Conservation (phyloP, 2,797 vertebrate species). For the Lagorchestes hirsutus region DNA sequence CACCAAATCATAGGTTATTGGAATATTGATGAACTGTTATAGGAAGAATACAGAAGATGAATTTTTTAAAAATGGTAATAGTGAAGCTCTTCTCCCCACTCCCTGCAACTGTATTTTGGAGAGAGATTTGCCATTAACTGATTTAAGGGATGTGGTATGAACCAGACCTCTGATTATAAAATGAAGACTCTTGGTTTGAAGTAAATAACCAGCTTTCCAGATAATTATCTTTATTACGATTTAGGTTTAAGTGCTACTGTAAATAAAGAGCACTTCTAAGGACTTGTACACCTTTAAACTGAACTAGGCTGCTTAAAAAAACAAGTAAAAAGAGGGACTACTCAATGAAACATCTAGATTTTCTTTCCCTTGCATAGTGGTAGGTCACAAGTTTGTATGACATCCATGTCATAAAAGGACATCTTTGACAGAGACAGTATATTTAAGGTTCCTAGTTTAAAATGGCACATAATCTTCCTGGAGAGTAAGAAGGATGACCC, state of each 20-base stretch:
- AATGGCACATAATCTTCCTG: constrained; percentile 35
- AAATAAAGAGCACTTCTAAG: constrained; percentile 37
- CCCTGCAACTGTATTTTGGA: constrained; percentile 4
- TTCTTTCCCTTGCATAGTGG: constrained; percentile 35
- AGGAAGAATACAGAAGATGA: neutral
- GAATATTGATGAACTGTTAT: neutral
- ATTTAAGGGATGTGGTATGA: constrained; percentile 15
- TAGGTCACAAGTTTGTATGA: constrained; percentile 47
- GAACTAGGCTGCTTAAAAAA: constrained; percentile 60
- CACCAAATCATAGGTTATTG: neutral
- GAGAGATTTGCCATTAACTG: constrained; percentile 55
- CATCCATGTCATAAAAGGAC: neutral
- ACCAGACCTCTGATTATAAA: constrained; percentile 55
- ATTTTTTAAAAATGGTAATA: constrained; percentile 42
- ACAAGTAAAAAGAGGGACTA: constrained; percentile 54
- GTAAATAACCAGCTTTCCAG: constrained; percentile 52
- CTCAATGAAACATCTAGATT: constrained; percentile 49
- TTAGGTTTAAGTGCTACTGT: constrained; percentile 43
- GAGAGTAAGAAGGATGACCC: neutral
- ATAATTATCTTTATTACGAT: constrained; percentile 42
- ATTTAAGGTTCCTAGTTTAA: constrained; percentile 44
- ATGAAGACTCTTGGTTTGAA: constrained; percentile 38
- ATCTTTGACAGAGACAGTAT: constrained; percentile 15
- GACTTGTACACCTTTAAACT: constrained; percentile 26
- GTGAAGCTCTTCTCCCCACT: constrained; percentile 22